Evolutionary conservation across 1,140 invertebrate genomes (phyloP).

Genomic region (Tyrophagus putrescentiae): DNA sequence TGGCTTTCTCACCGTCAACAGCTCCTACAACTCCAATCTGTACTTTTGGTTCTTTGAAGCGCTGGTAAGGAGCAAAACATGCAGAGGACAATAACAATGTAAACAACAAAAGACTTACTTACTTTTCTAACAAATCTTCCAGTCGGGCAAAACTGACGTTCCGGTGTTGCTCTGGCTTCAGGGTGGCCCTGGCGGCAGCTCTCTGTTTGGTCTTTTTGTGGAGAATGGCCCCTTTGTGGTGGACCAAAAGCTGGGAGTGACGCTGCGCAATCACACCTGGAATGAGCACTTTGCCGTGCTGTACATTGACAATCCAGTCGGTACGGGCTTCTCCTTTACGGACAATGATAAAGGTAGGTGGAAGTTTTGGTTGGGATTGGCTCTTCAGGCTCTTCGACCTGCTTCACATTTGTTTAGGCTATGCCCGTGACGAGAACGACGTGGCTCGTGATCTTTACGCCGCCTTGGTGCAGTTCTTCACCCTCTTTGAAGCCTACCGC

Average conservation of each 20-base stretch:
- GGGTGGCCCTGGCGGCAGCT: conserved; percentile 61
- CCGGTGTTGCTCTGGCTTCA: conserved; percentile 74
- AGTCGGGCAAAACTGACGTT: conserved; percentile 23
- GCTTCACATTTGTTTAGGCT: conserved; percentile 15
- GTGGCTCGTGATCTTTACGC: conserved; percentile 26
- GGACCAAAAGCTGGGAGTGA: conserved; percentile 39
- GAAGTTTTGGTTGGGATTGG: neutral
- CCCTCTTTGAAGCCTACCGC: conserved; percentile 24
- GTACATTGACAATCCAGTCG: conserved; percentile 75
- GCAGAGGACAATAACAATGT: neutral
- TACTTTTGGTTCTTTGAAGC: conserved; percentile 29
- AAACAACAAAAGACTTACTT: neutral
- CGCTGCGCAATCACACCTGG: conserved; percentile 52
- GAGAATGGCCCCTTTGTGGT: conserved; percentile 58
- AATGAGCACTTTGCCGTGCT: conserved; percentile 53
- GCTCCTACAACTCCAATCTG: conserved; percentile 24
- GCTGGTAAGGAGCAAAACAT: conserved; percentile 15
- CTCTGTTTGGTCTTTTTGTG: conserved; percentile 59
- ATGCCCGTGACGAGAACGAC: conserved; percentile 23
- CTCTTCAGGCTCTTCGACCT: neutral
- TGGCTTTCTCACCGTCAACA: conserved; percentile 27
- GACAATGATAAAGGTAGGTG: conserved; percentile 25
- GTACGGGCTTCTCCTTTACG: conserved; percentile 39
- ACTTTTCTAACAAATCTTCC: neutral
- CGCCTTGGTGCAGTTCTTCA: conserved; percentile 27